Base-by-base conservation (phyloP, 92 coral and sea anemone species). In the Epizoanthus scotinus region DNA sequence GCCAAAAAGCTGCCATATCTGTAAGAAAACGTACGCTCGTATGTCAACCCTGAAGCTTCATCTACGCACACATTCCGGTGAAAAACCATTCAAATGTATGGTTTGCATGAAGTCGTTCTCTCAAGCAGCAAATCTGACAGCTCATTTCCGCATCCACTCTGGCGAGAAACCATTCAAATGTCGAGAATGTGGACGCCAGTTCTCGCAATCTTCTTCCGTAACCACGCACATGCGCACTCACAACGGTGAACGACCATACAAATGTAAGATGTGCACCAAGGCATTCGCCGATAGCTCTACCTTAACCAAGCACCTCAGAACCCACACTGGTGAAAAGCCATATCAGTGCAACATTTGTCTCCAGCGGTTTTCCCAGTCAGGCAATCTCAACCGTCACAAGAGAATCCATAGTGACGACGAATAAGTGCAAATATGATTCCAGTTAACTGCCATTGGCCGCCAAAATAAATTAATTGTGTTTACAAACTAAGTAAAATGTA, bases 141-240 rank as follows among this genome's bases (percentile, higher is more conserved):
- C 97, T 12, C 97, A 92, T 71, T 92, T 92, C 83, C 91, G 97
- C 40, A 89, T 92, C 27, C 97, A 92, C 77, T 92, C 97, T 20
- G 93, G 97, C 2, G 97, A 92, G 77, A 92, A 92, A 40, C 97
- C 97, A 42, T 92, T 92, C 87, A 89, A 89, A 80, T 92, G 97
- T 28, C 88, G 92, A 24, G 84, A 89, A 53, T 92, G 97, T 64
- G 92, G 80, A 59, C 91, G 97, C 73, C 97, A 89, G 77, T 92
- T 92, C 68, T 88, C 93, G 53, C 97, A 92, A 90, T 92, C 97
- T 20, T 92, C 97, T 1, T 92, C 97, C 20, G 97, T 92, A 56
- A 92, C 97, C 34, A 92, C 97, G 67, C 97, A 92, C 87, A 92
- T 92, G 97, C 91, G 97, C 85, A 92, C 97, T 57, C 97, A 92